Evolutionary conservation across 2,888 invertebrate species (phyloP).

Genomic region (Tethea ocularis): DNA sequence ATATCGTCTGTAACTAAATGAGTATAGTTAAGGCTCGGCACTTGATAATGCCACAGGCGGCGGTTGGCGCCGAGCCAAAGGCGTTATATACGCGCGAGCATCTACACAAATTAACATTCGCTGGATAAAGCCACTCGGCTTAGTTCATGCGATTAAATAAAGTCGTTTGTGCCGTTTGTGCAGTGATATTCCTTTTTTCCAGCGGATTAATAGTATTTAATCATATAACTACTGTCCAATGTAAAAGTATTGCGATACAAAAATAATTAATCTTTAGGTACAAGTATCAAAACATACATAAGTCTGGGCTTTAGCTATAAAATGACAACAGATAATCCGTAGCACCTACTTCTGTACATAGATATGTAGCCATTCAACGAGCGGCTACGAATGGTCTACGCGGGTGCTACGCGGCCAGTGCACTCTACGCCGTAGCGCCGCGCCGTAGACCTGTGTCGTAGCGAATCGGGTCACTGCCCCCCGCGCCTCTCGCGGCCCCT

Average conservation of each 20-base stretch:
- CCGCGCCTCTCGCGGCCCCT: slow-evolving; percentile 20
- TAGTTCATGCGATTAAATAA: slow-evolving; percentile 4
- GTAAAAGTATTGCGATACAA: not conserved
- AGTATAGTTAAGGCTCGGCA: not conserved
- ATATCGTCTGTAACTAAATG: not conserved
- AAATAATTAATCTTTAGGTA: not conserved
- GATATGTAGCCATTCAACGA: slow-evolving; percentile 2
- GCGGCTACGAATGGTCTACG: slow-evolving; percentile 42
- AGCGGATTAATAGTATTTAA: no score
- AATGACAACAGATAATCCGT: not conserved
- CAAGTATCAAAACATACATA: no score
- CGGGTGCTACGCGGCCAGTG: slow-evolving; percentile 66
- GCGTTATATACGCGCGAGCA: not conserved
- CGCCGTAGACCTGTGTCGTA: slow-evolving; percentile 18
- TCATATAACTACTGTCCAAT: no score
- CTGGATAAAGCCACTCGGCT: not conserved
- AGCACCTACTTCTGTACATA: not conserved
- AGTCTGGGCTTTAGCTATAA: not conserved
- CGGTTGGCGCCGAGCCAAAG: slow-evolving; percentile 1
- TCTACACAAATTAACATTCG: slow-evolving; percentile 4
- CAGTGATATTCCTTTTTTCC: not conserved
- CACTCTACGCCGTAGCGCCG: slow-evolving; percentile 68
- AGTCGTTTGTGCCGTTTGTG: no score
- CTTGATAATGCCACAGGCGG: slow-evolving; percentile 2
- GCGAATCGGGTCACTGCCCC: slow-evolving; percentile 67